Evolutionary conservation across 2,113 vertebrate genomes (phyloP).

Genomic region (Macrotis lagotis): DNA sequence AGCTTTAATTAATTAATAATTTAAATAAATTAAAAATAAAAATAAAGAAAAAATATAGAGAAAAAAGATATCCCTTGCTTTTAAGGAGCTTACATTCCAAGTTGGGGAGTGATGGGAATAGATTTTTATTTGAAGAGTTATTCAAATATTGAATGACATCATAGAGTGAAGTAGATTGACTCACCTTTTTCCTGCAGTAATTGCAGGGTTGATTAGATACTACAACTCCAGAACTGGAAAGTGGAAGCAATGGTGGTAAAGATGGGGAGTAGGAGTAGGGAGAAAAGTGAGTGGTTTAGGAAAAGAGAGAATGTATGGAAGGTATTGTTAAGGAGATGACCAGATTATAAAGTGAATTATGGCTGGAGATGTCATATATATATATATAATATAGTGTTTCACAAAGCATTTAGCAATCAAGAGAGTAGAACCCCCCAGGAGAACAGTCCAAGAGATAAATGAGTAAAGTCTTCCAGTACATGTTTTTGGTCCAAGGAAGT

Average conservation of each 20-base stretch:
- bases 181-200: not conserved
- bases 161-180: not conserved
- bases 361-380: not conserved
- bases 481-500: not conserved
- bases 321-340: not conserved
- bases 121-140: not conserved
- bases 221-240: not conserved
- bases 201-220: not conserved
- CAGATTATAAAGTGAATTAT: not conserved
- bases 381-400: too few species aligned
- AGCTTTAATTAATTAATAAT: too few species aligned
- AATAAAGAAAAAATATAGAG: too few species aligned
- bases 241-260: not conserved
- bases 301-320: not conserved
- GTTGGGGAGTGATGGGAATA: too few species aligned
- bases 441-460: not conserved
- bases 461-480: not conserved
- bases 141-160: not conserved
- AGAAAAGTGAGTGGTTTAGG: not conserved
- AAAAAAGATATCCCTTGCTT: not conserved
- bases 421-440: not conserved
- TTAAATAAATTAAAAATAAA: too few species aligned
- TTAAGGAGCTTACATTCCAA: not conserved
- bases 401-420: not conserved
- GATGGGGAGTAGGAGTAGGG: not conserved